Base-by-base conservation (phyloP, 2,113 vertebrate genomes). In the Festucalex cinctus region DNA sequence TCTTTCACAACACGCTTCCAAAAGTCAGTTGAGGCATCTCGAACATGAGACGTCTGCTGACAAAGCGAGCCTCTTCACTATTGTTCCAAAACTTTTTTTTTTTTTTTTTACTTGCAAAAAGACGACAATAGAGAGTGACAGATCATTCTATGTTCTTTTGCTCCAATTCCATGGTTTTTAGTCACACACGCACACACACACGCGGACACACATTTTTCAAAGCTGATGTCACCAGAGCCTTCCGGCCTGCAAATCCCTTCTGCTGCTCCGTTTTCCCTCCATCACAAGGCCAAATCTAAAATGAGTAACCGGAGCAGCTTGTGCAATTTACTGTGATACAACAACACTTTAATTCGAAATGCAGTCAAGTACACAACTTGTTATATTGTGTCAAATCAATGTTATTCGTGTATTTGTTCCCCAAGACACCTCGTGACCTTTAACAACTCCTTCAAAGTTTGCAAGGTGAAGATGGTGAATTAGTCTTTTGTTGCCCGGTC, bases 141-240 rank as follows among this genome's bases (percentile, higher is more conserved):
- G 0, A 70, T 75, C 84, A 43, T 1, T 43, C n/a, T 16, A 0
- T 49, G 12, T 19, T 7, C 20, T 48, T 35, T 24, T 64, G 26
- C 35, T 75, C 53, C 70, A 72, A 81, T 74, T 82, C 73, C 26
- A 63, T 60, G 73, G 74, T 83, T 76, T 74, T 81, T 76, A 77
- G 69, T 70, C 77, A 77, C 77, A 81, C 60, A 70, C 73, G 69
- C 71, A 75, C 71, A 75, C 74, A 73, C 49, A 66, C 41, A n/a
- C 63, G 73, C 80, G 74, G 81, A 63, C 76, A 86, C 68, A 85
- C 87, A 90, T 92, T 92, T 92, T 92, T 91, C 68, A 65, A 80
- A 83, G 85, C 88, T 92, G 90, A 92, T 91, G 91, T 92, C 91
- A 92, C 90, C 26, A 61, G 14, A 1, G 65, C 86, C 86, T 90